Conservation (phyloP, 2,888 invertebrate species). For the Lasioglossum marginatum region DNA sequence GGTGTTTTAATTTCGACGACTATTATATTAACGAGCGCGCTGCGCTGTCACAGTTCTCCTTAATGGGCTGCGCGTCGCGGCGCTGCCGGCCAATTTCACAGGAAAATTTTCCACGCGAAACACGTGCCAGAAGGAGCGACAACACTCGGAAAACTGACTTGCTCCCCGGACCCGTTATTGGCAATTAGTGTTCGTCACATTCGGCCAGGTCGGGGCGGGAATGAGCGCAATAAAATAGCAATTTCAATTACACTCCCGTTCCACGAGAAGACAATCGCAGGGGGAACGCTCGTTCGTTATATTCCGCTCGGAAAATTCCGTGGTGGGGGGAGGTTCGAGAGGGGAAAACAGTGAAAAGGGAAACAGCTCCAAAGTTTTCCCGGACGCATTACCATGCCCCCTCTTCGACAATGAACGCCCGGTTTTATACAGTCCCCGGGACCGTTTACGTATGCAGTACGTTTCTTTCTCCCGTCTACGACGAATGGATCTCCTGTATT, state of each 20-base stretch:
- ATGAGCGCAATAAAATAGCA: background rate
- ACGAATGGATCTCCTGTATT: conserved; percentile 12
- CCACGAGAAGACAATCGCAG: background rate
- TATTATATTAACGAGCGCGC: background rate
- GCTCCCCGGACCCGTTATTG: background rate
- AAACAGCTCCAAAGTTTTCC: conserved; percentile 15
- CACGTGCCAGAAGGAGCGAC: background rate
- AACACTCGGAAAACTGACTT: background rate
- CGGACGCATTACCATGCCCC: conserved; percentile 23
- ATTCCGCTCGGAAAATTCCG: background rate
- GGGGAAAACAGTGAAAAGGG: background rate
- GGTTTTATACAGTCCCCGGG: conserved; percentile 19
- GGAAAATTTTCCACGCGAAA: background rate
- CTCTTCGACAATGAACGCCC: conserved; percentile 26
- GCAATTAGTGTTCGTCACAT: background rate
- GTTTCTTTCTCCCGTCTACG: background rate
- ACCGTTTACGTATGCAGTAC: conserved; percentile 36
- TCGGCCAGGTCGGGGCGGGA: background rate
- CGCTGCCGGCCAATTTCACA: background rate
- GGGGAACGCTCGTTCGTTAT: background rate
- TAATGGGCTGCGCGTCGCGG: background rate
- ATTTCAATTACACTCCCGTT: conserved; percentile 5
- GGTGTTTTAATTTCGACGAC: conserved; percentile 5
- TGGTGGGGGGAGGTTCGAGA: background rate
- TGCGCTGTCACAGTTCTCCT: background rate